Percentiles rank a stretch among this genome's conserved stretches.
Evolutionary conservation across 2,113 vertebrate species (phyloP).

Genomic region (Xyliphius kryptos): DNA sequence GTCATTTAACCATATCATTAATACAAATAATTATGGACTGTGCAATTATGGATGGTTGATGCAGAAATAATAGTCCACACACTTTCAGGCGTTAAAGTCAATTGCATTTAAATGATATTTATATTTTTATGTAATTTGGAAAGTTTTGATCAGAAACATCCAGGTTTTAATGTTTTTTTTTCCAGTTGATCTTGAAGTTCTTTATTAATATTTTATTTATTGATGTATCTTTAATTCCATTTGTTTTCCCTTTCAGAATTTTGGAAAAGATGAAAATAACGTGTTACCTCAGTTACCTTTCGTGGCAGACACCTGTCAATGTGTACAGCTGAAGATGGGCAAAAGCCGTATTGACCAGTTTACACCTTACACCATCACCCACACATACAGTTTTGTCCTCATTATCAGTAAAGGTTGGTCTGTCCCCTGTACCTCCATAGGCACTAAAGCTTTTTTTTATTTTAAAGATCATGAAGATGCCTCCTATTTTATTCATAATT

Average conservation of each 20-base stretch:
- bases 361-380: conserved; percentile 27
- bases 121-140: no score
- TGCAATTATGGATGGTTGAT: no score
- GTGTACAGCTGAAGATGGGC: conserved; percentile 51
- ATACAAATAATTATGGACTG: no score
- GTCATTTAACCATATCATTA: no score
- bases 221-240: conserved; percentile 22
- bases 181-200: background rate
- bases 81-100: no score
- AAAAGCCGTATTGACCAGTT: conserved; percentile 23
- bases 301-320: conserved; percentile 63
- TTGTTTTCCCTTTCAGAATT: conserved; percentile 60
- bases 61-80: no score
- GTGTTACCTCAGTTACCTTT: conserved; percentile 61
- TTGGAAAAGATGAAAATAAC: conserved; percentile 17
- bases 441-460: conserved; percentile 56
- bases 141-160: background rate
- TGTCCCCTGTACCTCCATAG: conserved; percentile 51
- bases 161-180: conserved; percentile 2
- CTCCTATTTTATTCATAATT: conserved; percentile 19
- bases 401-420: conserved; percentile 59
- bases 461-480: conserved; percentile 56
- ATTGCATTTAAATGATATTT: no score
- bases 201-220: background rate
- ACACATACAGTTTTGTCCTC: conserved; percentile 42